phyloP scores from a whole-genome alignment of 2,888 invertebrate genomes.

The Diarsia dahlii region DNA sequence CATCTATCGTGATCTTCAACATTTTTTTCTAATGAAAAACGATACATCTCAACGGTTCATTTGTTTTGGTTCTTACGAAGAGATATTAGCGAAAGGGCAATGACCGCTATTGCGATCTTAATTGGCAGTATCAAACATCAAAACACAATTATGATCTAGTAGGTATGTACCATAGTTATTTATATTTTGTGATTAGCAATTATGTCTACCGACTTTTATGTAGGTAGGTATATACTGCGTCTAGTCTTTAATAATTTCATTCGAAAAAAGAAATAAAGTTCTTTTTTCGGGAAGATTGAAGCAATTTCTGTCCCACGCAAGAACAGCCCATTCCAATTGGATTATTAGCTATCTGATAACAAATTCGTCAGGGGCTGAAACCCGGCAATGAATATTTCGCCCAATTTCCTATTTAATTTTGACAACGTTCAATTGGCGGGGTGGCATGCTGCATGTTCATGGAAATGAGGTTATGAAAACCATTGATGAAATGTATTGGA shows the following conservation, averaged over 20 bases:
- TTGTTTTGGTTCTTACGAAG: too few relatives aligned
- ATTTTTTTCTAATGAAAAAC: too few relatives aligned
- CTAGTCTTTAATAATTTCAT: not conserved
- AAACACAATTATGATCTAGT: too few relatives aligned
- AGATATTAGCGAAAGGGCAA: too few relatives aligned
- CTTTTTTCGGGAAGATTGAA: constrained; percentile 55
- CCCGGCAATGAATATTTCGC: constrained; percentile 78
- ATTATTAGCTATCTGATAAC: constrained; percentile 84
- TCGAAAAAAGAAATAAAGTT: constrained; percentile 30
- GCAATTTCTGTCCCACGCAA: constrained; percentile 58
- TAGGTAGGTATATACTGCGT: not conserved
- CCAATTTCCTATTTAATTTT: constrained; percentile 74
- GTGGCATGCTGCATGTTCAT: constrained; percentile 59
- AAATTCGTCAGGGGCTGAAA: constrained; percentile 79
- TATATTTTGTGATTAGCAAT: not conserved
- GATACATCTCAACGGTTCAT: too few relatives aligned
- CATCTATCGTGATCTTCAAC: too few relatives aligned
- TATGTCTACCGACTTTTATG: not conserved
- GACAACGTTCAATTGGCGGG: constrained; percentile 58
- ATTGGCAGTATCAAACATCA: too few relatives aligned
- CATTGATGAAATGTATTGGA: constrained; percentile 31
- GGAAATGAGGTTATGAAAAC: constrained; percentile 51
- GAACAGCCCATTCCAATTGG: constrained; percentile 76
- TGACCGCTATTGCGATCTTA: too few relatives aligned
- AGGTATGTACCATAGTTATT: too few relatives aligned